Base-by-base conservation (phyloP, 2,888 invertebrate species). In the Acrobasis repandana region DNA sequence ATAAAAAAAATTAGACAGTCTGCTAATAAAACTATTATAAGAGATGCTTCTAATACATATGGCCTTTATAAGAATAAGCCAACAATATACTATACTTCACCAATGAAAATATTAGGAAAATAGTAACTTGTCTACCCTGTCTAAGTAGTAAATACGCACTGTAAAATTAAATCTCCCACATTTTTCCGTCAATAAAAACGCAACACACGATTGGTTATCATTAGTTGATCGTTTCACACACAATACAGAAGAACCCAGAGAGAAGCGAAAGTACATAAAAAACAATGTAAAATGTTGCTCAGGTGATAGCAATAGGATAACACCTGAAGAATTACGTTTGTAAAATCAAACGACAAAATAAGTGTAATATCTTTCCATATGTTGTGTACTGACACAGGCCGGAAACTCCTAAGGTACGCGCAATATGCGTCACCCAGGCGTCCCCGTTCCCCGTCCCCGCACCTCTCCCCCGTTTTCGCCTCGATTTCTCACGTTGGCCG, bases 291-390 rank as follows among this genome's bases (percentile, higher is more conserved):
- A 36, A 34, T 36, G 28, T 28, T 28, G 28, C 28, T 28, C 28
- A 34, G 16, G 34, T 38, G 43, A 54, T 6, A 28, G 28, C 28
- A 6, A 28, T 28, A 28, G 14, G 18, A 38, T 34, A 9, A 38
- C 18, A 18, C 20, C 14, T 20, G 11, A 28, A 49, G 8, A 38
- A 38, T n/a, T 16, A 54, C 20, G 54, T 54, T 20, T 50, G 49
- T 50, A 50, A 38, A 43, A 51, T 51, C 28, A 43, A 46, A 33
- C 59, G 6, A 2, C 10, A 10, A 33, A 50, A 34, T 18, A 28
- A 14, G 11, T 47, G 20, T 10, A 51, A 11, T n/a, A 18, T 20
- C 20, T n/a, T 9, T 63, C 62, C 57, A 61, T 58, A 58, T 61
- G 60, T 64, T 43, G 43, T 43, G 43, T 43, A 14, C 14, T 43